These are phyloP conservation scores for Cryptotis parvus DNA, from an alignment of 2,113 vertebrate species.

Conservation along the genomic window DNA sequence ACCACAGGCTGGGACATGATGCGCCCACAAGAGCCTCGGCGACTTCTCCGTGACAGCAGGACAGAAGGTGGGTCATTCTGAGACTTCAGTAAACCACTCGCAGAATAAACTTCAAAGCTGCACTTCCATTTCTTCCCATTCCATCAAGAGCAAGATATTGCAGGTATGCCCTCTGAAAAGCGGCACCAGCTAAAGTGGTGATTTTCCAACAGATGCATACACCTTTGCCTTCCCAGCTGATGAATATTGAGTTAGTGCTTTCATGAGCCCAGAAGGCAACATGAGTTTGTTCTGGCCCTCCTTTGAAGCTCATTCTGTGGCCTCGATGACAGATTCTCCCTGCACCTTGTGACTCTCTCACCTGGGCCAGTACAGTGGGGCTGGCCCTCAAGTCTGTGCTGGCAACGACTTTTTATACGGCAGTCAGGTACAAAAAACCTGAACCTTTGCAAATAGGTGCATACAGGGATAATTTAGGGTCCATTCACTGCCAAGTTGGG, in stretches of 20 bases:
- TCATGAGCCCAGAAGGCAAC: constrained; percentile 41
- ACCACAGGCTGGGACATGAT: too few species aligned
- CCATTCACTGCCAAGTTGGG: not conserved
- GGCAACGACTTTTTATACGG: not conserved
- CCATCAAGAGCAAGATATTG: constrained; percentile 37
- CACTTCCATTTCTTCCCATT: constrained; percentile 57
- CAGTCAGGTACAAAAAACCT: not conserved
- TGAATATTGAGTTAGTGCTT: constrained; percentile 60
- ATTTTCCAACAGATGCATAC: constrained; percentile 55
- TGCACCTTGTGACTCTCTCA: constrained; percentile 16
- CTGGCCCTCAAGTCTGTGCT: not conserved
- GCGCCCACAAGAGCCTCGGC: too few species aligned
- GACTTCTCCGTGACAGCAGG: too few species aligned
- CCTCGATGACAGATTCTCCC: constrained; percentile 23
- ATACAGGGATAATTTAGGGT: not conserved
- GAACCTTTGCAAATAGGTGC: not conserved
- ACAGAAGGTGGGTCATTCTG: constrained; percentile 48
- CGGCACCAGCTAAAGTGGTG: too few species aligned
- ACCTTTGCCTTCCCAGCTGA: constrained; percentile 62
- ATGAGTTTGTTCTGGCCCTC: not conserved
- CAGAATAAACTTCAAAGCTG: constrained; percentile 66
- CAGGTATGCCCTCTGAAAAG: not conserved
- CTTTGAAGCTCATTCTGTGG: not conserved
- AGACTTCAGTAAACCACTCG: constrained; percentile 69
- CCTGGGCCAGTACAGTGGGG: not conserved